Percentiles rank a stretch among this genome's conserved stretches.
Conservation (phyloP, 2,113 vertebrate species). For the Ammodytes marinus region DNA sequence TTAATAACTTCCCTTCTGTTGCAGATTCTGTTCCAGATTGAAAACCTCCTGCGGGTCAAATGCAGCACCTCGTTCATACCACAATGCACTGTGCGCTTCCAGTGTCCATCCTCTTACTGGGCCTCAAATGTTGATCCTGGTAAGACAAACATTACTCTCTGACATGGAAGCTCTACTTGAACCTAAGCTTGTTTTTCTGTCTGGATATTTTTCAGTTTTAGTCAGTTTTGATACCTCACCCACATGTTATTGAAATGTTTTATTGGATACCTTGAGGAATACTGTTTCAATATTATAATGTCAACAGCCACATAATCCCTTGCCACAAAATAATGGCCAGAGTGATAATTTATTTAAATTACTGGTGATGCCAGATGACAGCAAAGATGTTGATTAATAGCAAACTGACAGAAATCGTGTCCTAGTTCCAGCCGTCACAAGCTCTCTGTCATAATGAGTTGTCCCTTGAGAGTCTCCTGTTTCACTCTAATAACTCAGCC, state of each 20-base stretch:
- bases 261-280: neutral
- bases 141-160: conserved; percentile 50
- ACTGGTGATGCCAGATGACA: neutral
- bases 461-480: neutral
- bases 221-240: neutral
- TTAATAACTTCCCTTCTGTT: conserved; percentile 65
- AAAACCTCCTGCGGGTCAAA: conserved; percentile 81
- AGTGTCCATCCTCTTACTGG: conserved; percentile 81
- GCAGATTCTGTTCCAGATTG: conserved; percentile 84
- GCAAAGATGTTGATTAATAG: neutral
- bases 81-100: conserved; percentile 79
- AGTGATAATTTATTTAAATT: neutral
- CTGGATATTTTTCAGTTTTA: neutral
- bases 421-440: neutral
- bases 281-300: neutral
- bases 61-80: conserved; percentile 79
- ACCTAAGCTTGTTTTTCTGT: neutral
- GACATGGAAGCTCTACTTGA: neutral
- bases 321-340: neutral
- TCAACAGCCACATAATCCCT: neutral
- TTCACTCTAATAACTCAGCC: neutral
- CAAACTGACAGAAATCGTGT: neutral
- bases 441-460: neutral
- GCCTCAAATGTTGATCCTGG: conserved; percentile 82
- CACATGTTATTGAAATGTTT: neutral